Evolutionary conservation across 2,113 vertebrate genomes (phyloP).

Genomic region (Corynorhinus townsendii): DNA sequence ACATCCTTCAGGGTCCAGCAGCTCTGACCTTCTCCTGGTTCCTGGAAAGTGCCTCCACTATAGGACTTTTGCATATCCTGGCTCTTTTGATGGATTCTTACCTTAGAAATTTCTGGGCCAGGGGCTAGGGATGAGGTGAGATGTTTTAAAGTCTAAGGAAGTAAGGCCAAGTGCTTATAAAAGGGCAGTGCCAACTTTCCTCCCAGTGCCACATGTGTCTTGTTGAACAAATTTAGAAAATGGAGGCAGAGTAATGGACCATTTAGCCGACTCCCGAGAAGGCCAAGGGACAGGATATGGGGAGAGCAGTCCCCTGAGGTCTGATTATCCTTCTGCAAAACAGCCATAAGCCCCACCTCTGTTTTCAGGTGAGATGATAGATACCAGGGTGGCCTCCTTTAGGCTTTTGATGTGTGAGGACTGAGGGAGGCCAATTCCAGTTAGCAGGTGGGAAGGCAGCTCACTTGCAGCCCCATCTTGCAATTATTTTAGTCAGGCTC

Average conservation of each 20-base stretch:
- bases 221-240: background rate
- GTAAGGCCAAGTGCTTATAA: background rate
- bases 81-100: background rate
- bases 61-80: background rate
- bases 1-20: background rate
- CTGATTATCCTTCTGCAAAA: background rate
- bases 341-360: background rate
- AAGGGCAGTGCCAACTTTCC: background rate
- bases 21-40: background rate
- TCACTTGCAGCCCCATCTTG: background rate
- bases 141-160: constrained; percentile 19
- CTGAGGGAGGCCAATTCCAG: constrained; percentile 19
- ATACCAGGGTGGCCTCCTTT: background rate
- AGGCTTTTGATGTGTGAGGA: background rate
- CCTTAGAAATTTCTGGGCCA: background rate
- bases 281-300: background rate
- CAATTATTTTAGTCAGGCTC: constrained; percentile 57
- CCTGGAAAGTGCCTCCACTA: background rate
- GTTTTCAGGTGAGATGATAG: background rate
- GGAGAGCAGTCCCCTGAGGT: background rate
- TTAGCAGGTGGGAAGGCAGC: background rate
- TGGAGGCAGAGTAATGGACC: background rate
- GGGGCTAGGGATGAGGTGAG: background rate
- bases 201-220: too few relatives aligned
- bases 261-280: background rate